Percentiles rank a stretch among this genome's conserved stretches.
These are phyloP conservation scores for Diaperis boleti DNA, from an alignment of 2,888 invertebrate genomes.

Conservation along the genomic window DNA sequence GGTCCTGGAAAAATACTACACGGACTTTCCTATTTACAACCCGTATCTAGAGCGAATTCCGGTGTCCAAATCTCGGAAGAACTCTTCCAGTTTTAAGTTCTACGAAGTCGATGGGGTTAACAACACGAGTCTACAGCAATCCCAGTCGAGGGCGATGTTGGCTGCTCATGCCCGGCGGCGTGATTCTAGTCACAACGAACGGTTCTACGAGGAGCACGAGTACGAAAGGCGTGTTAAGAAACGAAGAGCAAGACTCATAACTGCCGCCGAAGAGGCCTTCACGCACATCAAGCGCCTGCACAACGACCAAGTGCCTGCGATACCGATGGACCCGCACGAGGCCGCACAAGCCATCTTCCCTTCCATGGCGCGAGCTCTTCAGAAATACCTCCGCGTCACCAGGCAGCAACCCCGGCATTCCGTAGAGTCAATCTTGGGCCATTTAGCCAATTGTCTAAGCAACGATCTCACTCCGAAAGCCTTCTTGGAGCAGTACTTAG, in stretches of 20 bases:
- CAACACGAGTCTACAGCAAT: slow-evolving; percentile 75
- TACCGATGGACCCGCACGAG: slow-evolving; percentile 93
- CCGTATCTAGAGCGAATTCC: slow-evolving; percentile 94
- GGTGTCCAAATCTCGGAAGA: slow-evolving; percentile 84
- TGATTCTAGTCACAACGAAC: slow-evolving; percentile 95
- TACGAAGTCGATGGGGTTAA: slow-evolving; percentile 92
- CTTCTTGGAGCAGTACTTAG: slow-evolving; percentile 94
- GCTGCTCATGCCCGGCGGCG: slow-evolving; percentile 86
- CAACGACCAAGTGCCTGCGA: slow-evolving; percentile 79
- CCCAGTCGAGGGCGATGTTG: slow-evolving; percentile 77
- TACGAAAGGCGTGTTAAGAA: slow-evolving; percentile 94
- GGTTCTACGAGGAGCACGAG: slow-evolving; percentile 98
- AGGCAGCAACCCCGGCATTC: slow-evolving; percentile 96
- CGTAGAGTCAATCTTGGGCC: slow-evolving; percentile 91
- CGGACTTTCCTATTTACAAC: slow-evolving; percentile 96
- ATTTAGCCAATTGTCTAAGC: slow-evolving; percentile 91
- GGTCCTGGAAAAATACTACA: slow-evolving; percentile 95
- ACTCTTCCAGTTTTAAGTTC: slow-evolving; percentile 91
- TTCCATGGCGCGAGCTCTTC: slow-evolving; percentile 94
- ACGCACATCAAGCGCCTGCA: slow-evolving; percentile 92
- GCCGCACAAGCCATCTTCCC: slow-evolving; percentile 99
- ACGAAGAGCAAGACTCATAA: slow-evolving; percentile 87
- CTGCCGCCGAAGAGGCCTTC: slow-evolving; percentile 97
- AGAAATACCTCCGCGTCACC: slow-evolving; percentile 96
- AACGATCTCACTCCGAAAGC: slow-evolving; percentile 95